Evolutionary conservation across 2,113 vertebrate species (phyloP).

Genomic region (Microcebus jonahi): DNA sequence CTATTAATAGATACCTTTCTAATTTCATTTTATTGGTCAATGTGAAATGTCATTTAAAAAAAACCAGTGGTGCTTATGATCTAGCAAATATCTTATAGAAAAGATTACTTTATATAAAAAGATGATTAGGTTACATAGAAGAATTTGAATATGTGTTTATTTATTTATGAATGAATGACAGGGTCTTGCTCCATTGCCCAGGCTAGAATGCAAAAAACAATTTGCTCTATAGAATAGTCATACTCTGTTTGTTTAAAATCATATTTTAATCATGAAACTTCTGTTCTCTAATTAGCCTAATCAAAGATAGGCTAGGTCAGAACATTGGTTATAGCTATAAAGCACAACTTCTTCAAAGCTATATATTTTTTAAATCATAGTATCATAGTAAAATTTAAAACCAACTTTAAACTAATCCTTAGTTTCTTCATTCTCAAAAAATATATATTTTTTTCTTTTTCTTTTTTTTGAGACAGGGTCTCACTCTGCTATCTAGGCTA

Average conservation of each 20-base stretch:
- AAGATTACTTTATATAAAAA: neutral
- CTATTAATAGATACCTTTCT: neutral
- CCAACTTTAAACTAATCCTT: neutral
- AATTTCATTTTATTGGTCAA: neutral
- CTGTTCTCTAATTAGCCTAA: neutral
- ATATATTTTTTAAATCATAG: neutral
- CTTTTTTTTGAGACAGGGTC: too few species aligned
- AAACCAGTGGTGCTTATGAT: neutral
- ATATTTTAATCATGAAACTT: neutral
- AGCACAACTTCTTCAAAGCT: slow-evolving; percentile 20
- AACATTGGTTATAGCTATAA: slow-evolving; percentile 6
- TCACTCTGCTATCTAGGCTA: too few species aligned
- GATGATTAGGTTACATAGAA: neutral
- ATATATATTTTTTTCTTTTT: neutral
- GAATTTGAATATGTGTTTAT: neutral
- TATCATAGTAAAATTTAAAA: neutral
- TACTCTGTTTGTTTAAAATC: neutral
- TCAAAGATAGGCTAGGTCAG: neutral
- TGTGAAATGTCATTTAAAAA: neutral
- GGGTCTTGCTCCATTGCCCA: neutral
- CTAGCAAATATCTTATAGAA: neutral
- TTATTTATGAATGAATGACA: neutral
- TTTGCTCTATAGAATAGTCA: neutral
- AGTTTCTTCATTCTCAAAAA: neutral
- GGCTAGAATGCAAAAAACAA: neutral